Base-by-base conservation (phyloP, 2,888 invertebrate genomes). In the Zygaena filipendulae region DNA sequence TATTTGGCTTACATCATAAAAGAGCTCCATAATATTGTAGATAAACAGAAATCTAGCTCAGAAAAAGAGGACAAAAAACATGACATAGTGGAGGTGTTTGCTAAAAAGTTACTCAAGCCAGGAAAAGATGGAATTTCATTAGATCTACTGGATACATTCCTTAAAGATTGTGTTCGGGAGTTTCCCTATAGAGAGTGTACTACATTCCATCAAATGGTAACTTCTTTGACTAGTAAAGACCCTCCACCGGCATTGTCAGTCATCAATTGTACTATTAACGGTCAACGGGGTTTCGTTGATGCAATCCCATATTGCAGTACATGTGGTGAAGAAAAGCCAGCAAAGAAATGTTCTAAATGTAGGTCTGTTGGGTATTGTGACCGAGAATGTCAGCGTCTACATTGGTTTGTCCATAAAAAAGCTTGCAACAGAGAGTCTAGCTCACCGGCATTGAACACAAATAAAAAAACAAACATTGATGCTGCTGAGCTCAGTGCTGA, bases 291-390 rank as follows among this genome's bases (percentile, higher is more conserved):
- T 0, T 92, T 93, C 60, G 83, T 85, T 45, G 82, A 85, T 35
- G 82, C 88, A 8, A 82, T 85, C 27, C 79, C 83, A 7, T 84
- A 80, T 50, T 96, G 97, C 60, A 86, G 87, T 32, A 90, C 94
- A 1, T 97, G 96, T 52, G 91, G 92, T 1, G 92, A 94, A 49
- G 91, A 93, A 47, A 89, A 91, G 43, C 93, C 95, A 0, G 85
- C 87, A 4, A 97, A 96, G 59, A 93, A 95, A 61, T 99, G 98
- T 67, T 90, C 95, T 6, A 92, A 92, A 59, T 99, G 98, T 69
- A 95, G 94, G 81, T 84, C 85, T 32, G 94, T 94, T 27, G 89
- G 91, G 58, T 99, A 99, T 60, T 99, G 98, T 71, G 91, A 95
- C 66, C 83, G 92, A 35, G 90, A 91, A 52, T 99, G 99, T 60